Conservation (phyloP, 2,797 vertebrate species). For the Artibeus jamaicensis region DNA sequence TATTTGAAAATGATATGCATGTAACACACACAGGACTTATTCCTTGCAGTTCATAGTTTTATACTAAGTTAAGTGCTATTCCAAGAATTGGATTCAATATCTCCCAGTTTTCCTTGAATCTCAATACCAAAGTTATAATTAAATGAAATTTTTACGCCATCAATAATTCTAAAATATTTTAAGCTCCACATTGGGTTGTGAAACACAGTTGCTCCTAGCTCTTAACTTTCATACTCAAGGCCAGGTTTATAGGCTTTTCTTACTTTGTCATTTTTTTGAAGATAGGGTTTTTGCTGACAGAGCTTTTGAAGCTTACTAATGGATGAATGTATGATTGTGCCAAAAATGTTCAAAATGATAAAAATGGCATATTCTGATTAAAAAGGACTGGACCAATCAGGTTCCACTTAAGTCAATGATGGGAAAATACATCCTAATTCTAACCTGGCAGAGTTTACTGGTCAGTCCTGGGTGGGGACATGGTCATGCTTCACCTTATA, state of each 20-base stretch:
- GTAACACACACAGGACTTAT: background rate
- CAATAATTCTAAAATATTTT: conserved; percentile 50
- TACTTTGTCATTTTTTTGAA: conserved; percentile 37
- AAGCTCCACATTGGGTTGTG: background rate
- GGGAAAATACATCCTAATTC: background rate
- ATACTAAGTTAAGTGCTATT: conserved; percentile 54
- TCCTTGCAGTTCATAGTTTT: conserved; percentile 33
- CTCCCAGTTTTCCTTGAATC: conserved; percentile 45
- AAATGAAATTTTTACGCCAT: conserved; percentile 55
- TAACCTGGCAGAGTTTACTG: background rate
- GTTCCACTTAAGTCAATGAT: background rate
- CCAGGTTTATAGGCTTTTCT: conserved; percentile 61
- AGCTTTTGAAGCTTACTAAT: conserved; percentile 49
- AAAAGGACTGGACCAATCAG: background rate
- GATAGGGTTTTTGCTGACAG: conserved; percentile 42
- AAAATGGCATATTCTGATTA: conserved; percentile 27
- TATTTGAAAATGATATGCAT: background rate
- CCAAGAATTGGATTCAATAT: conserved; percentile 54
- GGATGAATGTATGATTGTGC: background rate
- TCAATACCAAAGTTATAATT: conserved; percentile 43
- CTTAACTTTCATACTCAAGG: conserved; percentile 52
- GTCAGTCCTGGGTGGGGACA: background rate
- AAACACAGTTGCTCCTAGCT: background rate
- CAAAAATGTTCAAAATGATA: conserved; percentile 24
- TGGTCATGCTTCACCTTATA: background rate